Base-by-base conservation (phyloP, 1,140 invertebrate species). In the Drosophila sturtevanti region DNA sequence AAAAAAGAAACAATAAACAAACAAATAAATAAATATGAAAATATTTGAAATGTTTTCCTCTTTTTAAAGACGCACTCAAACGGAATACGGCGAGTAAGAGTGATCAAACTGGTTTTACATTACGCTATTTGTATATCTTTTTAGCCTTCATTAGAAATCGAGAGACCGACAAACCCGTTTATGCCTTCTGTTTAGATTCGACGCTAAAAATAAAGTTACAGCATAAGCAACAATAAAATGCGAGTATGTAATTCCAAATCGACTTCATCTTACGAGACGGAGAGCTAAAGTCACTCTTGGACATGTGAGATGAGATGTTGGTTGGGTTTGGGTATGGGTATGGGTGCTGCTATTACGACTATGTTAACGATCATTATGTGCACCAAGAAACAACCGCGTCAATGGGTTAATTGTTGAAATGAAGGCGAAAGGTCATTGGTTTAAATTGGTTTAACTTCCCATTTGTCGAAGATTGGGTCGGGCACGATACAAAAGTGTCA, bases 161-260 rank as follows among this genome's bases (percentile, higher is more conserved):
- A 69, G 63, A 58, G 63, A 75, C 72, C 54, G 71, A 77, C 18
- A 85, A 86, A 86, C 82, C 76, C 71, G 82, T 86, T 86, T 86
- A 37, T 56, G 59, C 14, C 41, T 44, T 44, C 41, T 44, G 14
- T 24, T 24, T 14, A 59, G 73, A 18, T 41, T 77, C 35, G 59
- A 76, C 70, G 79, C 82, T 86, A 87, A 87, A 87, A 87, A 87
- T 81, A 86, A 63, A 87, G 82, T 86, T 86, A 86, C 79, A 82
- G 79, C 82, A 82, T 75, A 48, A 31, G 27, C 27, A 31, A 31
- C 27, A 31, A 31, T 6, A 71, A 77, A 59, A 38, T 64, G 64
- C 52, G 52, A 52, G 61, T 63, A 37, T 68, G 68, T 66, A 56
- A 81, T 67, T 81, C 55, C 48, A 63, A 79, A 70, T 72, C 62